These are phyloP conservation scores for Panonychus citri DNA, from an alignment of 1,140 invertebrate genomes.

Conservation along the genomic window DNA sequence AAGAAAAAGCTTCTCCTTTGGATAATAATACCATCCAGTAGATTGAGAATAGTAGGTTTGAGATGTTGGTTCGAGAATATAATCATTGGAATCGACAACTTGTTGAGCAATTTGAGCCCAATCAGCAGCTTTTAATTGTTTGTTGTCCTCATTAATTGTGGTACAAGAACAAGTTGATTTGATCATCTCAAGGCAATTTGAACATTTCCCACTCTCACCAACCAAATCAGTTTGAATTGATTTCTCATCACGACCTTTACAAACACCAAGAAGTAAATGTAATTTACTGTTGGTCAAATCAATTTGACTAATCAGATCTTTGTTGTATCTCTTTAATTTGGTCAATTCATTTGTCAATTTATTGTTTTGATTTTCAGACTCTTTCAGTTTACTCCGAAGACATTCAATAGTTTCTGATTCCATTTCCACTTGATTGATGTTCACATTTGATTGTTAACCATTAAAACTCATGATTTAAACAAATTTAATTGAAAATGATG, in stretches of 20 bases:
- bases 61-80: slow-evolving; percentile 12
- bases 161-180: not conserved
- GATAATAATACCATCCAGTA: slow-evolving; percentile 15
- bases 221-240: not conserved
- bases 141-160: not conserved
- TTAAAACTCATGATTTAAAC: too few relatives aligned
- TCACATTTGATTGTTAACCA: too few relatives aligned
- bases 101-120: not conserved
- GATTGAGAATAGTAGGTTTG: slow-evolving; percentile 12
- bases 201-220: not conserved
- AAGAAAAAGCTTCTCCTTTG: slow-evolving; percentile 6
- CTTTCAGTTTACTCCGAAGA: not conserved
- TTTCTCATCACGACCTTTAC: not conserved
- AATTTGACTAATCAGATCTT: not conserved
- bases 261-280: not conserved
- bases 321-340: not conserved
- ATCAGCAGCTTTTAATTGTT: not conserved
- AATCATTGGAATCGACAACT: slow-evolving; percentile 8
- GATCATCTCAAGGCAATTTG: not conserved
- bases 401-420: too few relatives aligned
- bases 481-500: too few relatives aligned
- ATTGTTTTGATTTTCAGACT: not conserved
- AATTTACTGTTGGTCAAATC: not conserved
- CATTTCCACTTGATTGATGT: too few relatives aligned
- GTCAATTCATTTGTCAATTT: not conserved